phyloP scores from a whole-genome alignment of 2,113 vertebrate species.

The Cyrtonyx montezumae region DNA sequence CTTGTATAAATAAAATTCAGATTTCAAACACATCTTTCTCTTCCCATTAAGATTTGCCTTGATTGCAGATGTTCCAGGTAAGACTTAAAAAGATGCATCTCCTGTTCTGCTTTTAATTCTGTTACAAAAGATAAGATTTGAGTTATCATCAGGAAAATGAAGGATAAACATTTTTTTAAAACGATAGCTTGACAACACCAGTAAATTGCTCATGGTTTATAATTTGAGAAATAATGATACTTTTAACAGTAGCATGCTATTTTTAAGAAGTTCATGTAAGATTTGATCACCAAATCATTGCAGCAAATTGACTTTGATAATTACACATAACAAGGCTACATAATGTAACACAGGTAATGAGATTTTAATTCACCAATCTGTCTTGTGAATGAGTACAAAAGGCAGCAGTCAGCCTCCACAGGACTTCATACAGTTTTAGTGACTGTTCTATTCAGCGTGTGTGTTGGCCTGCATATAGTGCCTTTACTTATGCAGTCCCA shows the following conservation, averaged over 20 bases:
- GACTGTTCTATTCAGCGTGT: neutral
- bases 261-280: conserved; percentile 1
- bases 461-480: neutral
- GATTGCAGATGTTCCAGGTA: neutral
- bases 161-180: neutral
- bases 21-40: neutral
- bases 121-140: neutral
- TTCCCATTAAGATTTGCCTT: neutral
- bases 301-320: conserved; percentile 62
- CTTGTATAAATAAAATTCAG: neutral
- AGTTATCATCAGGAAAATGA: neutral
- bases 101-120: neutral
- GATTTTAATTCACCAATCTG: conserved; percentile 63
- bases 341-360: conserved; percentile 40
- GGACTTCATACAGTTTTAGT: neutral
- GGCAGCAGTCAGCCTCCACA: conserved; percentile 10
- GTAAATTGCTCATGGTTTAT: neutral
- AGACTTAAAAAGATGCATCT: neutral
- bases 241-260: neutral
- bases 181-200: accelerated
- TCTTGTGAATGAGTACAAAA: conserved; percentile 35
- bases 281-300: neutral
- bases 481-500: conserved; percentile 3
- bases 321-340: conserved; percentile 42
- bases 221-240: neutral